phyloP scores from a whole-genome alignment of 2,888 invertebrate species.

The Pheosia tremula region DNA sequence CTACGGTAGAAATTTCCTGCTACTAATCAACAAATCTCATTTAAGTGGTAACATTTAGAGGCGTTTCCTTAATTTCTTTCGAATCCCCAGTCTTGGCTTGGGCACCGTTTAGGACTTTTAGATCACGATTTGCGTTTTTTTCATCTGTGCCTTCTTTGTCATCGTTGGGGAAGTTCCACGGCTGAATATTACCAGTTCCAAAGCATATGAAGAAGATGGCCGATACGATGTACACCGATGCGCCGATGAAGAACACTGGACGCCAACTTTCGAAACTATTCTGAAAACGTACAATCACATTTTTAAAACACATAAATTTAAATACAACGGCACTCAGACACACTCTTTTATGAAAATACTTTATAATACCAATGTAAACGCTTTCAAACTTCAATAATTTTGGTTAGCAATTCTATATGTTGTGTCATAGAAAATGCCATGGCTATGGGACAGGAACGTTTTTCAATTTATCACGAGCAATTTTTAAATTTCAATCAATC shows the following conservation, averaged over 20 bases:
- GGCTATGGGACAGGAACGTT: no score
- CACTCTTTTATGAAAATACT: no score
- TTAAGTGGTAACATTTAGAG: constrained; percentile 58
- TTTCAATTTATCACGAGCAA: no score
- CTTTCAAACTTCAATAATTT: no score
- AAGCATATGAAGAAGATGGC: constrained; percentile 88
- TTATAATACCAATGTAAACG: no score
- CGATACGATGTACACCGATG: constrained; percentile 87
- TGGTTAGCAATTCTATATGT: no score
- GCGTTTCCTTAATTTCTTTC: constrained; percentile 67
- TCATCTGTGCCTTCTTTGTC: constrained; percentile 47
- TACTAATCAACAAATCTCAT: constrained; percentile 17
- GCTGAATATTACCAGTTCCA: constrained; percentile 88
- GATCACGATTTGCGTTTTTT: constrained; percentile 49
- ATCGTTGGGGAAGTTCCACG: constrained; percentile 85
- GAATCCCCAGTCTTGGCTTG: constrained; percentile 49
- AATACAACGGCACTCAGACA: no score
- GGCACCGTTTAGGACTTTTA: constrained; percentile 52
- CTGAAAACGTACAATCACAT: constrained; percentile 66
- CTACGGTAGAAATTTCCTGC: constrained; percentile 11
- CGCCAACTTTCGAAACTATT: constrained; percentile 90
- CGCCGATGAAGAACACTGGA: constrained; percentile 89
- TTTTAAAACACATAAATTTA: no score
- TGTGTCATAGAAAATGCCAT: no score
- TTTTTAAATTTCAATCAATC: no score